A percentile compares a stretch with the other conserved stretches of the same genome.
Conservation (phyloP, 2,888 invertebrate species). For the Campopleginae sp. region DNA sequence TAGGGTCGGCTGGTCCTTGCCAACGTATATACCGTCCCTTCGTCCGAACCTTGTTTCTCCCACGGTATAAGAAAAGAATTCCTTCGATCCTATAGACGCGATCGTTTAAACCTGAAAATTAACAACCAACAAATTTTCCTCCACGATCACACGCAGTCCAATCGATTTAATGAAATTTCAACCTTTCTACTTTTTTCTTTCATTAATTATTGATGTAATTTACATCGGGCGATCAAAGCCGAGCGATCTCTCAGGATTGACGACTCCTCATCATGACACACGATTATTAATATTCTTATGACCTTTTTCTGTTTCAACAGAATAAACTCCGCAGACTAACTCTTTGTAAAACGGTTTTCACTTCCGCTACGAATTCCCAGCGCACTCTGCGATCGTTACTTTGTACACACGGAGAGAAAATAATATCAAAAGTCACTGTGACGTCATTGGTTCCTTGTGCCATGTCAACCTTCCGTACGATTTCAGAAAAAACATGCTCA, state of each 20-base stretch:
- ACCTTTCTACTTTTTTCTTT: background rate
- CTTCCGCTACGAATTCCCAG: background rate
- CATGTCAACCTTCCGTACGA: no score
- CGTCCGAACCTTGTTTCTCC: slow-evolving; percentile 53
- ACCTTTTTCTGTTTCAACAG: background rate
- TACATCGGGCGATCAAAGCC: background rate
- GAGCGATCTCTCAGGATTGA: background rate
- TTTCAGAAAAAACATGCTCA: no score
- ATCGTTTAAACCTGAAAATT: background rate
- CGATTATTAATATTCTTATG: background rate
- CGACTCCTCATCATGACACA: background rate
- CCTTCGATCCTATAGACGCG: background rate
- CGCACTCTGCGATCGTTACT: background rate
- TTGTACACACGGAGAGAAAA: no score
- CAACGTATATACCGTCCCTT: slow-evolving; percentile 28
- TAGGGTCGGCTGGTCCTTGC: slow-evolving; percentile 58
- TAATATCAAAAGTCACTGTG: no score
- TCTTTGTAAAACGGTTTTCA: slow-evolving; percentile 24
- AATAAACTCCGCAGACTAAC: background rate
- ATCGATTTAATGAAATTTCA: background rate
- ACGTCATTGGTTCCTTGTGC: no score
- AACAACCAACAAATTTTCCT: background rate
- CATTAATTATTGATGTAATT: background rate
- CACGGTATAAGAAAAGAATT: slow-evolving; percentile 32
- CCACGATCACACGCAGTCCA: background rate